Evolutionary conservation across 2,113 vertebrate species (phyloP), one percentile per base, ranked within the genome.

Genomic region (Heterochromis multidens): DNA sequence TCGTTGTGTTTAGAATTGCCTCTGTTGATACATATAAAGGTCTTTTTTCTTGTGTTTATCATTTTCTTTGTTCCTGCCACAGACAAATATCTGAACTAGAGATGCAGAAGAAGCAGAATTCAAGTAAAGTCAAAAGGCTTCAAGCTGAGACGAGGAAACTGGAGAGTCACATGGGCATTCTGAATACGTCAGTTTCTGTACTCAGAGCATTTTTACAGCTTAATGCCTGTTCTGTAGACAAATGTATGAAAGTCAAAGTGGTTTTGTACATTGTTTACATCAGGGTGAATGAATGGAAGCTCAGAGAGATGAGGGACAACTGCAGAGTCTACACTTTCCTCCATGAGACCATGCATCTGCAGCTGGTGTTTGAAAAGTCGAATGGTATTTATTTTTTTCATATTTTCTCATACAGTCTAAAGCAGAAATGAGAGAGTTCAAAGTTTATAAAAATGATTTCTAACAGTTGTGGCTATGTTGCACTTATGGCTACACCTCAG

Each of bases 221-320:
- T 14, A 6, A 49, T 4, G 5, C 7, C 7, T 4, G 7, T 52
- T 77, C 60, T 16, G 1, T 78, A 31, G 1, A 19, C 6, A 31
- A 14, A n/a, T 6, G 43, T n/a, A 1, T 7, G 46, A 1, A 77
- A 4, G 25, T 81, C 29, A 33, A 59, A n/a, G 3, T 14, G 6
- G 21, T 58, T 74, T 29, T 65, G 4, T 23, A 3, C 33, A 13
- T 80, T 23, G 54, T 17, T 80, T 85, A 8, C 58, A 37, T 52
- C 85, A 96, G 96, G 79, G 3, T 96, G 46, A 96, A 91, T 58
- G 96, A 96, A 85, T 96, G 95, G 95, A 93, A 82, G 77, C 33
- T 95, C 13, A 77, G 10, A 63, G 83, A 88, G 46, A 86, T 56
- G 23, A 87, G 8, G 1, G 87, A 92, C 72, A 81, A 82, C 80